A percentile compares a stretch with the other conserved stretches of the same genome.
These are phyloP conservation scores for Psilopsiagon aurifrons DNA, from an alignment of 2,113 vertebrate genomes.

Conservation along the genomic window DNA sequence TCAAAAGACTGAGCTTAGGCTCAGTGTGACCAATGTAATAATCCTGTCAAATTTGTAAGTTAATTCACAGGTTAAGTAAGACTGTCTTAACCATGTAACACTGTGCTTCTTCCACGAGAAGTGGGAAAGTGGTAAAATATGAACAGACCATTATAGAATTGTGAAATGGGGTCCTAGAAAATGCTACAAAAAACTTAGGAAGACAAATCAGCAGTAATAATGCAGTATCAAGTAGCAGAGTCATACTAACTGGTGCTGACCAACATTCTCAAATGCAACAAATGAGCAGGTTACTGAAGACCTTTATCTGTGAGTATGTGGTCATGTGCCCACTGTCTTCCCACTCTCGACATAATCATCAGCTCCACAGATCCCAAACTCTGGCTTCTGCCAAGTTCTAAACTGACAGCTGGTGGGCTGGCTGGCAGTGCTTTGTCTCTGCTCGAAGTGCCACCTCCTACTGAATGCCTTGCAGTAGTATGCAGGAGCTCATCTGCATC, in stretches of 20 bases:
- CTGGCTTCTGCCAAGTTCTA: neutral
- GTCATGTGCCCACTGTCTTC: neutral
- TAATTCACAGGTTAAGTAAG: neutral
- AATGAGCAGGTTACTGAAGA: neutral
- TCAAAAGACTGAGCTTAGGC: neutral
- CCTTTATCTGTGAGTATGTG: fast-evolving
- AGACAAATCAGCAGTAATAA: neutral
- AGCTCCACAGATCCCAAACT: neutral
- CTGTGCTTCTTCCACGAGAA: neutral
- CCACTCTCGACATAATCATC: neutral
- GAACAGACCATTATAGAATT: neutral
- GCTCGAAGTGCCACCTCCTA: neutral
- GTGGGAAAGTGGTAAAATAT: neutral
- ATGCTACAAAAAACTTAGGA: neutral
- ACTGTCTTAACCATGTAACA: neutral
- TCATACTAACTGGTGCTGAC: neutral
- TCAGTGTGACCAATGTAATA: neutral
- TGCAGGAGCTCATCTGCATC: neutral
- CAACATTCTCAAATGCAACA: neutral
- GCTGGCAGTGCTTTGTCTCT: neutral
- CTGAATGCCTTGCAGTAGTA: neutral
- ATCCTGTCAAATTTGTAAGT: neutral
- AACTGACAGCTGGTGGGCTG: neutral
- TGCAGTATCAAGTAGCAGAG: neutral
- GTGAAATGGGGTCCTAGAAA: neutral